phyloP scores from a whole-genome alignment of 1,140 invertebrate genomes.

The Nasonia longicornis region DNA sequence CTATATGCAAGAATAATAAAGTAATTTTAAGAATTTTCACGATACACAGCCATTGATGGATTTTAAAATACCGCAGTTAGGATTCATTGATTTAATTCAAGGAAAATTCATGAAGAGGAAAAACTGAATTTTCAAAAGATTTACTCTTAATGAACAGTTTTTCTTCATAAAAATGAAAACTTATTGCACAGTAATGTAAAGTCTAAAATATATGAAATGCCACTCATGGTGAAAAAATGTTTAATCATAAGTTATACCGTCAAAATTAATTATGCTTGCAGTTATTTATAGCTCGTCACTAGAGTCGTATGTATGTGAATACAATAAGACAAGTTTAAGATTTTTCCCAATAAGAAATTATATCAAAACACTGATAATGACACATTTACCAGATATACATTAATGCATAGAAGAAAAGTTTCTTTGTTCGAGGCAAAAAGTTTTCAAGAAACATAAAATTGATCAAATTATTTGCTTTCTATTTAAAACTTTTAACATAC shows the following conservation, averaged over 20 bases:
- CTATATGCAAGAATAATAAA: slow-evolving; percentile 19
- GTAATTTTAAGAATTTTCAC: slow-evolving; percentile 34
- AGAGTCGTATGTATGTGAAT: not conserved
- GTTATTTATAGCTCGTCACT: too few species aligned
- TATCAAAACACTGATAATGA: slow-evolving; percentile 2
- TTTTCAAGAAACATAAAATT: not conserved
- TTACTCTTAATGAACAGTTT: not conserved
- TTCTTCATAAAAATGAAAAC: not conserved
- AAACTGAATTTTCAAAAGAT: not conserved
- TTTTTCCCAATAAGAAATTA: not conserved
- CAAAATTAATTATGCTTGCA: not conserved
- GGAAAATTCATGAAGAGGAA: not conserved
- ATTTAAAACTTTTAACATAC: not conserved
- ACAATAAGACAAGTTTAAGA: not conserved
- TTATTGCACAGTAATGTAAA: not conserved
- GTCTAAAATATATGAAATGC: not conserved
- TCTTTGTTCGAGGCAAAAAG: not conserved
- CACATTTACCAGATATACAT: not conserved
- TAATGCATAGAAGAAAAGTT: not conserved
- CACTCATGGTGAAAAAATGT: not conserved
- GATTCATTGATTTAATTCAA: slow-evolving; percentile 13
- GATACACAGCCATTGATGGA: slow-evolving; percentile 31
- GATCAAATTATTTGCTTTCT: not conserved
- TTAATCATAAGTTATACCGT: not conserved
- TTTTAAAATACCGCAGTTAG: slow-evolving; percentile 17